A percentile compares a stretch with the other conserved stretches of the same genome.
Evolutionary conservation across 2,113 vertebrate genomes (phyloP).

Genomic region (Terrapene triunguis): DNA sequence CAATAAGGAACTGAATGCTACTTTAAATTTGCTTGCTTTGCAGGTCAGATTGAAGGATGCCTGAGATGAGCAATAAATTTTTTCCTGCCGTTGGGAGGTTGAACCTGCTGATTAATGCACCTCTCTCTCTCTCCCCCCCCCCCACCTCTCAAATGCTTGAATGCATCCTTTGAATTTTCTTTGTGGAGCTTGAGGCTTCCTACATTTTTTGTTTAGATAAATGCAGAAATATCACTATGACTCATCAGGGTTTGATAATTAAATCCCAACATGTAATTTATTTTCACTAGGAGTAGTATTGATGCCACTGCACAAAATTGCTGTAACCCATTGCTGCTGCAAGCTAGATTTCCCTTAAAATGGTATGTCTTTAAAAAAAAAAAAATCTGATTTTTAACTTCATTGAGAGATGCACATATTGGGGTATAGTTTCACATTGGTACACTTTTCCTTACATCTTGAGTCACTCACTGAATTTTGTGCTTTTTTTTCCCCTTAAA

Average conservation of each 20-base stretch:
- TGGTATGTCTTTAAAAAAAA: neutral
- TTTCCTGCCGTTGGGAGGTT: slow-evolving; percentile 45
- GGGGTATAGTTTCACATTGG: neutral
- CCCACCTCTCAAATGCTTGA: slow-evolving; percentile 34
- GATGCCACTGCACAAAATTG: slow-evolving; percentile 7
- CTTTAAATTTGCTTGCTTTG: slow-evolving; percentile 79
- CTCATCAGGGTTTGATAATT: slow-evolving; percentile 38
- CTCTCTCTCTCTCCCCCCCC: slow-evolving; percentile 40
- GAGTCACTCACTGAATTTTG: neutral
- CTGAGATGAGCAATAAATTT: slow-evolving; percentile 74
- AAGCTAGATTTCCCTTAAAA: slow-evolving; percentile 29
- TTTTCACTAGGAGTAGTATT: slow-evolving; percentile 32
- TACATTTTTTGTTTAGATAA: slow-evolving; percentile 14
- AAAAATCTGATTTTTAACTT: neutral
- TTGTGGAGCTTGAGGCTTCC: slow-evolving; percentile 41
- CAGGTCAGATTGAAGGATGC: slow-evolving; percentile 78
- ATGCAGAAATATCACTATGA: slow-evolving; percentile 41
- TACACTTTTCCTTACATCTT: neutral
- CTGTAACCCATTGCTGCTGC: slow-evolving; percentile 7
- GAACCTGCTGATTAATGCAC: slow-evolving; percentile 68
- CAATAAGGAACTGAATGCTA: slow-evolving; percentile 55
- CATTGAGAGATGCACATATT: neutral
- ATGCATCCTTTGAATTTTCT: slow-evolving; percentile 63
- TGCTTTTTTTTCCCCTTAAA: neutral
- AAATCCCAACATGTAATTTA: slow-evolving; percentile 54